Conservation (phyloP, 1,140 invertebrate species). For the Hestina assimilis region DNA sequence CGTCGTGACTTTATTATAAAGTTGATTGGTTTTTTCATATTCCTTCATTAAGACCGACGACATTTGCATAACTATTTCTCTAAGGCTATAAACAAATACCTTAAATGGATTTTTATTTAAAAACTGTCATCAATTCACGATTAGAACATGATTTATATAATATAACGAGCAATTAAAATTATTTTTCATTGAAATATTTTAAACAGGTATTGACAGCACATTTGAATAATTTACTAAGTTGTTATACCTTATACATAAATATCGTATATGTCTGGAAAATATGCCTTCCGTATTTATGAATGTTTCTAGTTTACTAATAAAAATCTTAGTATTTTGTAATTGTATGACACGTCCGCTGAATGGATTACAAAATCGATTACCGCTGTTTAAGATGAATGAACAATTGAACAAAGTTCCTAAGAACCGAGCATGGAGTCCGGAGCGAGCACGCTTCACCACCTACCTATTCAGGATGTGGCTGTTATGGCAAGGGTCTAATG, state of each 20-base stretch:
- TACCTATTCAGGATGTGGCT: constrained; percentile 71
- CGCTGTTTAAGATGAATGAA: constrained; percentile 60
- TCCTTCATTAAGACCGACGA: constrained; percentile 25
- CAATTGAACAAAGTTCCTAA: constrained; percentile 56
- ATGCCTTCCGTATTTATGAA: not conserved
- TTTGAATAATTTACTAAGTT: too few relatives aligned
- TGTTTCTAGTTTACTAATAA: not conserved
- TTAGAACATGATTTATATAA: constrained; percentile 6
- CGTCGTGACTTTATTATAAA: constrained; percentile 58
- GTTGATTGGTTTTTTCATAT: constrained; percentile 37
- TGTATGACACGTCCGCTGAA: constrained; percentile 1
- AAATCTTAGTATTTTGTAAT: not conserved
- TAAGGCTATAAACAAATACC: not conserved
- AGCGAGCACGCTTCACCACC: constrained; percentile 64
- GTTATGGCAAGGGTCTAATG: constrained; percentile 74
- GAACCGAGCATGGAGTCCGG: constrained; percentile 32
- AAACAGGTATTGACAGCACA: not conserved
- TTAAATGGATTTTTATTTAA: constrained; percentile 1
- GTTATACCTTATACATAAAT: not conserved
- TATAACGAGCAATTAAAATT: not conserved
- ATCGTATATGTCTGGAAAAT: not conserved
- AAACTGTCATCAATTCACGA: not conserved
- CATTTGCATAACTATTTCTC: constrained; percentile 32
- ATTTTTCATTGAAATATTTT: not conserved
- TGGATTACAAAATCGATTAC: not conserved